phyloP scores from a whole-genome alignment of 2,113 vertebrate species.

The Bostrychus sinensis region DNA sequence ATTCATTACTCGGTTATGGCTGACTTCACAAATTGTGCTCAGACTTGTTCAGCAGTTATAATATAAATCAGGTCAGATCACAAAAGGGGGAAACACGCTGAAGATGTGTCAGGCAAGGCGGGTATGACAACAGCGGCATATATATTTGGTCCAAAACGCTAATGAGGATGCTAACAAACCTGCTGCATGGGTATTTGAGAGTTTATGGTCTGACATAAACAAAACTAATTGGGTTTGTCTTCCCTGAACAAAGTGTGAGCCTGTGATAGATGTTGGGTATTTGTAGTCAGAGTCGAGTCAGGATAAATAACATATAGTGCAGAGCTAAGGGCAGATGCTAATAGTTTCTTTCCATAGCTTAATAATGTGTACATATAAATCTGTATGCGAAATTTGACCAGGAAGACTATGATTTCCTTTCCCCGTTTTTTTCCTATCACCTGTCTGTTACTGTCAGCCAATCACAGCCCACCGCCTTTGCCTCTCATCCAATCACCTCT shows the following conservation, averaged over 20 bases:
- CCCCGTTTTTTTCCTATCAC: too few species aligned
- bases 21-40: conserved; percentile 5
- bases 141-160: conserved; percentile 16
- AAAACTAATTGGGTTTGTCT: conserved; percentile 5
- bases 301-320: too few species aligned
- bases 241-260: not conserved
- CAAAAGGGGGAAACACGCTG: not conserved
- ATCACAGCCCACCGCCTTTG: too few species aligned
- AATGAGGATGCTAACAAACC: not conserved
- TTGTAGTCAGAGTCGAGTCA: too few species aligned
- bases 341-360: too few species aligned
- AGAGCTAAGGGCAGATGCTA: too few species aligned
- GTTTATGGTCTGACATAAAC: not conserved
- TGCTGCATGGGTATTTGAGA: not conserved
- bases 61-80: not conserved
- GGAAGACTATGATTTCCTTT: too few species aligned
- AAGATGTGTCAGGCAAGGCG: not conserved
- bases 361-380: too few species aligned
- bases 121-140: conserved; percentile 1
- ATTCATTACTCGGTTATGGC: not conserved
- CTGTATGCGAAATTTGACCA: too few species aligned
- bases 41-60: not conserved
- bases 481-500: too few species aligned
- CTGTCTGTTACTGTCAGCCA: too few species aligned
- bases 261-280: conserved; percentile 1